These are phyloP conservation scores for Epinephelus moara DNA, from an alignment of 2,113 vertebrate genomes.

Conservation along the genomic window DNA sequence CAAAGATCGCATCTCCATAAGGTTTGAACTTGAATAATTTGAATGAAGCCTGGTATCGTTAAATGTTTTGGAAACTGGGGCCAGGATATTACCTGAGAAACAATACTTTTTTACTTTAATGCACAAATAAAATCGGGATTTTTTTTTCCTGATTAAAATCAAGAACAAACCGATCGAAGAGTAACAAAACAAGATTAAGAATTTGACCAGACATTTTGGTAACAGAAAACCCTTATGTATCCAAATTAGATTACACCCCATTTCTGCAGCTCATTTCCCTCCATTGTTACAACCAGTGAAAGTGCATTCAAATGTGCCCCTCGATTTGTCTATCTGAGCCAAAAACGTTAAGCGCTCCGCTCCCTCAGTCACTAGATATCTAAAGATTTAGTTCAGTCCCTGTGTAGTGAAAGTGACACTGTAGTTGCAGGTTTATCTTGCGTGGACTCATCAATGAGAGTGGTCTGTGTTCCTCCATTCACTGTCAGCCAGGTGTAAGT, in stretches of 20 bases:
- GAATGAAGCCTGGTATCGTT: not conserved
- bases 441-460: slow-evolving; percentile 55
- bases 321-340: slow-evolving; percentile 10
- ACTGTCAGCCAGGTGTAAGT: slow-evolving; percentile 58
- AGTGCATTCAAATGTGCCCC: not conserved
- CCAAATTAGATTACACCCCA: not conserved
- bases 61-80: not conserved
- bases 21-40: not conserved
- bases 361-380: slow-evolving; percentile 15
- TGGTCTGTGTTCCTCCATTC: slow-evolving; percentile 41
- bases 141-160: not conserved
- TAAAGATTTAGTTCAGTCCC: not conserved
- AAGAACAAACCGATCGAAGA: not conserved
- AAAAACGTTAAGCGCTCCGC: not conserved
- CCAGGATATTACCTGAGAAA: not conserved
- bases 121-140: not conserved
- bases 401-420: slow-evolving; percentile 44
- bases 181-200: not conserved
- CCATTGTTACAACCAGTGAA: not conserved
- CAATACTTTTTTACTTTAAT: not conserved
- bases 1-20: not conserved
- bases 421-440: not conserved
- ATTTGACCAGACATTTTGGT: not conserved
- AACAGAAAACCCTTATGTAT: not conserved
- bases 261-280: not conserved